Evolutionary conservation across 2,888 invertebrate species (phyloP).

Genomic region (Acanthoscelides obtectus): DNA sequence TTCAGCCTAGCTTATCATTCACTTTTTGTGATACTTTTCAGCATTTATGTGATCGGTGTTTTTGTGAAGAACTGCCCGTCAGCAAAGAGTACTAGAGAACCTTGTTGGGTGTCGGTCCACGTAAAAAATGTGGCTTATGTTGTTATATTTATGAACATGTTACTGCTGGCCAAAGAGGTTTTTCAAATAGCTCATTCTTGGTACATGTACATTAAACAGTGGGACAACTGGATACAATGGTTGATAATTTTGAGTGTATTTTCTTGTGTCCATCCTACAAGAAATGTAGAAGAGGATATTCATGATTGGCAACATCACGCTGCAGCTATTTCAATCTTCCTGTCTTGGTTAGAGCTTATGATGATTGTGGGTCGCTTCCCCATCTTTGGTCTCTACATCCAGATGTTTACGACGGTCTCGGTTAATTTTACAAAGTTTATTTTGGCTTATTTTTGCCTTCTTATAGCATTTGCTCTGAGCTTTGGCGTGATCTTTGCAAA

Average conservation of each 20-base stretch:
- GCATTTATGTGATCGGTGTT: conserved; percentile 65
- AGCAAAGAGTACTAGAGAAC: conserved; percentile 11
- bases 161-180: conserved; percentile 68
- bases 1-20: conserved; percentile 74
- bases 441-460: conserved; percentile 72
- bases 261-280: conserved; percentile 55
- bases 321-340: conserved; percentile 72
- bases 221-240: conserved; percentile 85
- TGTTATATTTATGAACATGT: conserved; percentile 59
- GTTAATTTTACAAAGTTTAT: conserved; percentile 79
- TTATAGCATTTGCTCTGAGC: conserved; percentile 75
- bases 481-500: conserved; percentile 79
- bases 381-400: conserved; percentile 79
- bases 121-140: conserved; percentile 51
- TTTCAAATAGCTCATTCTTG: conserved; percentile 71
- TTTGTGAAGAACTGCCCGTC: conserved; percentile 50
- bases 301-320: conserved; percentile 73
- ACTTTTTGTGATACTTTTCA: conserved; percentile 69
- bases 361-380: conserved; percentile 83
- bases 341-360: conserved; percentile 81
- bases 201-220: conserved; percentile 67
- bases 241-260: conserved; percentile 69
- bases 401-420: conserved; percentile 83
- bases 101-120: conserved; percentile 32
- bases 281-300: conserved; percentile 33